Evolutionary conservation across 2,888 invertebrate genomes (phyloP).

Genomic region (Scaeva pyrastri): DNA sequence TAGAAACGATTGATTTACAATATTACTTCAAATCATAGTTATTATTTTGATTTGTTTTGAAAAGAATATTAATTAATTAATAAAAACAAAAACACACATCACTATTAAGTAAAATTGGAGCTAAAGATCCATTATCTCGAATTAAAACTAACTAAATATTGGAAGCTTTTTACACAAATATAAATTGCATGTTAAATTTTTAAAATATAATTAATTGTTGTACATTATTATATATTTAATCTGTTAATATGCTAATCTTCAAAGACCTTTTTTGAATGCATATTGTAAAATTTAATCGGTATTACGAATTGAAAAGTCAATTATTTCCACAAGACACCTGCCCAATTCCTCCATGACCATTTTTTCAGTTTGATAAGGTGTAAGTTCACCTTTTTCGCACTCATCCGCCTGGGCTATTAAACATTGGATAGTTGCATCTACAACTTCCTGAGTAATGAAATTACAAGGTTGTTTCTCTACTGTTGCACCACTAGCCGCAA

Average conservation of each 20-base stretch:
- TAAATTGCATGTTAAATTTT: conserved; percentile 52
- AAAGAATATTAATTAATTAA: conserved; percentile 6
- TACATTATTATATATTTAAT: conserved; percentile 17
- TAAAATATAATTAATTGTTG: conserved; percentile 1
- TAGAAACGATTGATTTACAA: conserved; percentile 53
- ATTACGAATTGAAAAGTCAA: conserved; percentile 87
- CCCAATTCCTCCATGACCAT: conserved; percentile 96
- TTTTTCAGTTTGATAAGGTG: conserved; percentile 86
- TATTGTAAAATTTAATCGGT: conserved; percentile 77
- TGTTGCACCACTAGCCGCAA: conserved; percentile 82
- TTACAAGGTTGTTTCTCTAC: conserved; percentile 89
- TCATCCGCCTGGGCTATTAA: conserved; percentile 96
- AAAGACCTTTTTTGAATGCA: neutral
- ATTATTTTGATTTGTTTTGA: conserved; percentile 39
- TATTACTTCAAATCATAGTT: conserved; percentile 40
- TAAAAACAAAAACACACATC: conserved; percentile 35
- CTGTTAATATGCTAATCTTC: neutral
- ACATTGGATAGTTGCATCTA: conserved; percentile 98
- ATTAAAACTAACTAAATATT: conserved; percentile 51
- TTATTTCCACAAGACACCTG: conserved; percentile 96
- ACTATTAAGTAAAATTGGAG: conserved; percentile 27
- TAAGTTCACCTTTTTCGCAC: conserved; percentile 90
- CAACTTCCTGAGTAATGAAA: conserved; percentile 96
- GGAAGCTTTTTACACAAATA: conserved; percentile 56
- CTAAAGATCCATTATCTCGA: conserved; percentile 24